Conservation (phyloP, 2,797 vertebrate species). For the Melanotaenia maccullochi region DNA sequence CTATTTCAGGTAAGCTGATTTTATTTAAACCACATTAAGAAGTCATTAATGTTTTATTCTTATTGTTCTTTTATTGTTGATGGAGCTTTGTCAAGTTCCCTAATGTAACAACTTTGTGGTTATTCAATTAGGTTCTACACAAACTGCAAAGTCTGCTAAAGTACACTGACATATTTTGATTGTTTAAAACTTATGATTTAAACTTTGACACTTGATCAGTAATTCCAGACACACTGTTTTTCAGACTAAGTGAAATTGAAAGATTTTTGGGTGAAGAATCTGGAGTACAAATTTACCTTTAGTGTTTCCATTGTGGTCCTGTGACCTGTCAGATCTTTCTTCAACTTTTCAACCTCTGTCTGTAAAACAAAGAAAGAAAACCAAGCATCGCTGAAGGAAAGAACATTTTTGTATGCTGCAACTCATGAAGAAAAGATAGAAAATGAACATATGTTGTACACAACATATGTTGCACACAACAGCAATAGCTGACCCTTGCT, state of each 20-base stretch:
- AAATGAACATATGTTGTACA: constrained; percentile 44
- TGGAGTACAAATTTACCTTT: constrained; percentile 66
- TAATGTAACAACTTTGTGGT: not conserved
- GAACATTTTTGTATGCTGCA: constrained; percentile 5
- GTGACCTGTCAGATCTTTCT: constrained; percentile 59
- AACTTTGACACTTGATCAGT: not conserved
- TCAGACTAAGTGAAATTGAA: not conserved
- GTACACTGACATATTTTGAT: not conserved
- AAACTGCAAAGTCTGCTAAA: not conserved
- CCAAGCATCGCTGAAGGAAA: constrained; percentile 8
- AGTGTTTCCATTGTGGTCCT: constrained; percentile 54
- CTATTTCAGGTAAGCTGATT: not conserved
- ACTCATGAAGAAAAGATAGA: constrained; percentile 22
- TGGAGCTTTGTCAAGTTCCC: constrained; percentile 18
- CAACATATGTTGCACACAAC: constrained; percentile 41
- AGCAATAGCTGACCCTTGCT: constrained; percentile 79
- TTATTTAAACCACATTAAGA: constrained; percentile 25
- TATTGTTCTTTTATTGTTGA: constrained; percentile 8
- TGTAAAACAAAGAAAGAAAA: constrained; percentile 45
- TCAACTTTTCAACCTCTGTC: constrained; percentile 69
- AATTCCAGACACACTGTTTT: not conserved
- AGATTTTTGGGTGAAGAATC: not conserved
- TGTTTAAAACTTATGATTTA: not conserved
- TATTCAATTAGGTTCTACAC: not conserved
- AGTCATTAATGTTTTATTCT: constrained; percentile 7